Evolutionary conservation across 2,888 invertebrate genomes (phyloP).

Genomic region (Eremobia ochroleuca): DNA sequence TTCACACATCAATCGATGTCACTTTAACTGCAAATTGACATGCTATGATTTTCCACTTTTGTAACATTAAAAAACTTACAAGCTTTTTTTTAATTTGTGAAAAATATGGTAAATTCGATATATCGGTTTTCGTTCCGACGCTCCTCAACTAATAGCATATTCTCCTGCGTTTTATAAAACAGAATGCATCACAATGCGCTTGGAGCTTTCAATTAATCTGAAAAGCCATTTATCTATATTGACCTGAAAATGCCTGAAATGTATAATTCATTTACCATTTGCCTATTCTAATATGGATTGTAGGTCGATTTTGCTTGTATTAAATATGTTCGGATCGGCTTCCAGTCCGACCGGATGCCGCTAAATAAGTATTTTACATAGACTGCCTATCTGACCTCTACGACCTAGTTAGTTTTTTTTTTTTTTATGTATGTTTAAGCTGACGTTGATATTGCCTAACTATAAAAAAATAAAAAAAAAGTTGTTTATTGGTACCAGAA

Average conservation of each 20-base stretch:
- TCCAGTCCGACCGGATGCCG: background rate
- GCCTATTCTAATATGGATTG: background rate
- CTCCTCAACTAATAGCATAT: slow-evolving; percentile 9
- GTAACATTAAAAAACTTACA: too few species aligned
- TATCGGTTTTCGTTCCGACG: too few species aligned
- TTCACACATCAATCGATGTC: too few species aligned
- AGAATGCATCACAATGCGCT: slow-evolving; percentile 4
- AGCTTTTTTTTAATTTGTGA: too few species aligned
- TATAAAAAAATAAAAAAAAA: too few species aligned
- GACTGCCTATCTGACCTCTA: background rate
- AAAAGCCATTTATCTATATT: slow-evolving; percentile 22
- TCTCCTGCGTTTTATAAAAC: slow-evolving; percentile 2
- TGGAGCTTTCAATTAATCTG: slow-evolving; percentile 19
- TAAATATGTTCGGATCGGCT: background rate
- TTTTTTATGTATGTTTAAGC: too few species aligned
- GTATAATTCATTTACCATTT: slow-evolving; percentile 38
- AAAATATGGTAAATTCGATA: too few species aligned
- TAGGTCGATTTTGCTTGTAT: background rate
- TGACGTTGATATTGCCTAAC: too few species aligned
- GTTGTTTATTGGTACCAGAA: too few species aligned
- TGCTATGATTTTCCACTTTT: too few species aligned
- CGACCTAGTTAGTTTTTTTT: too few species aligned
- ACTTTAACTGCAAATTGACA: too few species aligned
- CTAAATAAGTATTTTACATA: background rate
- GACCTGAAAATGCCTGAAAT: slow-evolving; percentile 28